Base-by-base conservation (phyloP, 2,113 vertebrate species). In the Myotis davidii region DNA sequence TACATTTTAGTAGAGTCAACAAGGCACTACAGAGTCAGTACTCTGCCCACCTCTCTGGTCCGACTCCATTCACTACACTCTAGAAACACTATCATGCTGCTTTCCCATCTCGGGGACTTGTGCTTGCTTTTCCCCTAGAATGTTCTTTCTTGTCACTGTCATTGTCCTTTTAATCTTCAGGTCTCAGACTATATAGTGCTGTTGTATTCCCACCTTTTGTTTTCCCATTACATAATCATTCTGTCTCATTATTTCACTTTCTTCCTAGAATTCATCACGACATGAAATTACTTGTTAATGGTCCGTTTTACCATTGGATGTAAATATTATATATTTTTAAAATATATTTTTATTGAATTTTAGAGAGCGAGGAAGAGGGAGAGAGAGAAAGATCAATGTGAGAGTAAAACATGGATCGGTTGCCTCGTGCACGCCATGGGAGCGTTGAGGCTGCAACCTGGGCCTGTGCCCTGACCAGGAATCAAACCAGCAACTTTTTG, bases 11-110 rank as follows among this genome's bases (percentile, higher is more conserved):
- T 17, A 21, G 9, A 77, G 23, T 50, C 10, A 78, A 85, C 4
- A 70, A 54, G 16, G 27, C 1, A 27, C 23, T 20, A 0, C 0
- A 8, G 27, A 2, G 56, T 37, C 6, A 10, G 9, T 5, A 0
- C 2, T 16, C 27, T 45, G 12, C 20, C 17, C 42, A 21, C 5
- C 9, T n/a, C 11, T 84, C 34, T 34, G 1, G 50, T 73, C 52
- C 54, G 65, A 6, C 25, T 64, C 11, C 6, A 3, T 20, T 94
- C 6, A 17, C 29, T n/a, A 14, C 1, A 23, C 20, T 88, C 7
- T 48, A 64, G 48, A 52, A 6, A 54, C 9, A 39, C 5, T 18
- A 3, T n/a, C 27, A 54, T 59, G 25, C 56, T 1, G 45, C 2
- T 61, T 37, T 59, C 9, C 45, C 3, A 56, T 20, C 4, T 74